Evolutionary conservation across 2,888 invertebrate species (phyloP).

Genomic region (Mimas tiliae): DNA sequence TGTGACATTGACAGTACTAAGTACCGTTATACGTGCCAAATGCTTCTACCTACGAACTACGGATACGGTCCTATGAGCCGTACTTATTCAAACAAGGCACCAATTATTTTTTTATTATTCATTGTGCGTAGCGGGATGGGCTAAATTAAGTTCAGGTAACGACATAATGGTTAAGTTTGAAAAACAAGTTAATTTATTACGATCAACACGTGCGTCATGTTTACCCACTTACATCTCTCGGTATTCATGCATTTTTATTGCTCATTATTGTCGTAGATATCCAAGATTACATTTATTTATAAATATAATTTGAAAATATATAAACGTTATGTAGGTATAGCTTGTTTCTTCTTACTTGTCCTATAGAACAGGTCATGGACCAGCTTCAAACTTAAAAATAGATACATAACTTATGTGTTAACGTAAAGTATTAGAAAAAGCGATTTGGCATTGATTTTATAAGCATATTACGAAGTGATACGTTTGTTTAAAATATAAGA

Average conservation of each 20-base stretch:
- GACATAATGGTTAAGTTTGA: slow-evolving; percentile 34
- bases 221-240: slow-evolving; percentile 25
- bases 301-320: slow-evolving; percentile 7
- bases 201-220: slow-evolving; percentile 31
- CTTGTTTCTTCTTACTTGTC: no score
- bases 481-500: no score
- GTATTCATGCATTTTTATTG: slow-evolving; percentile 24
- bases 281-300: slow-evolving; percentile 14
- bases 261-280: slow-evolving; percentile 15
- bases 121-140: slow-evolving; percentile 54
- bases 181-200: slow-evolving; percentile 44
- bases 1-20: slow-evolving; percentile 59
- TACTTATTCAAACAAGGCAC: slow-evolving; percentile 60
- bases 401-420: no score
- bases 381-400: no score
- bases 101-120: slow-evolving; percentile 73
- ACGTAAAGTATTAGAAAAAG: no score
- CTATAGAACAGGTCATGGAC: no score
- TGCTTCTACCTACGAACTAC: slow-evolving; percentile 48
- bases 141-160: slow-evolving; percentile 39
- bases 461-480: no score
- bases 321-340: no score
- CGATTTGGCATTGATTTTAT: no score
- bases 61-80: slow-evolving; percentile 35
- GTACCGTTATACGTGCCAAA: slow-evolving; percentile 73